Conservation (phyloP, 1,140 invertebrate species). For the Ericerus pela region DNA sequence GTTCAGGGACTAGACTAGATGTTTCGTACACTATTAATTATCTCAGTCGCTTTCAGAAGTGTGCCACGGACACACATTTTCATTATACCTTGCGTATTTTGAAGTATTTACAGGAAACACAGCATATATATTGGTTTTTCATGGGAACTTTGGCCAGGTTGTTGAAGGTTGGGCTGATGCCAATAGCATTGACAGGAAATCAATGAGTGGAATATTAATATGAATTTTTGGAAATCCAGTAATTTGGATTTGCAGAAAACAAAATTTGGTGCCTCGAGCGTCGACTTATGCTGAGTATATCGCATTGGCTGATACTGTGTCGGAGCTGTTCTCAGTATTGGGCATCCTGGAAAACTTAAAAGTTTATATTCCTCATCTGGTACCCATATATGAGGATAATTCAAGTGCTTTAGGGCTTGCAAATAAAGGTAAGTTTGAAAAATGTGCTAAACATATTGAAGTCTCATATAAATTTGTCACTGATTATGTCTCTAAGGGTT, state of each 20-base stretch:
- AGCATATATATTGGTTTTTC: slow-evolving; percentile 23
- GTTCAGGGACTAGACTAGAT: too few relatives aligned
- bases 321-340: too few relatives aligned
- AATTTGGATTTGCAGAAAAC: slow-evolving; percentile 23
- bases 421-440: too few relatives aligned
- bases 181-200: slow-evolving; percentile 24
- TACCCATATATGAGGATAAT: too few relatives aligned
- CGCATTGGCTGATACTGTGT: too few relatives aligned
- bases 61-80: slow-evolving; percentile 25
- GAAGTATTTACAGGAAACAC: slow-evolving; percentile 30
- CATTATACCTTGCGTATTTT: slow-evolving; percentile 29
- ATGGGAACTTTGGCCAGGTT: background rate
- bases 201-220: slow-evolving; percentile 23
- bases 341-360: too few relatives aligned
- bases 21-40: slow-evolving; percentile 24
- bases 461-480: too few relatives aligned
- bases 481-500: too few relatives aligned
- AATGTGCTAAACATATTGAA: too few relatives aligned
- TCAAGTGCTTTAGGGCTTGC: too few relatives aligned
- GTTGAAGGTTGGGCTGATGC: slow-evolving; percentile 28
- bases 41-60: slow-evolving; percentile 25
- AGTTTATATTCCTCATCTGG: too few relatives aligned
- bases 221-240: slow-evolving; percentile 18
- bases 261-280: slow-evolving; percentile 22
- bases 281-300: slow-evolving; percentile 27